Evolutionary conservation across 2,888 invertebrate species (phyloP), one percentile per base, ranked within the genome.

Genomic region (Autographa pulchrina): DNA sequence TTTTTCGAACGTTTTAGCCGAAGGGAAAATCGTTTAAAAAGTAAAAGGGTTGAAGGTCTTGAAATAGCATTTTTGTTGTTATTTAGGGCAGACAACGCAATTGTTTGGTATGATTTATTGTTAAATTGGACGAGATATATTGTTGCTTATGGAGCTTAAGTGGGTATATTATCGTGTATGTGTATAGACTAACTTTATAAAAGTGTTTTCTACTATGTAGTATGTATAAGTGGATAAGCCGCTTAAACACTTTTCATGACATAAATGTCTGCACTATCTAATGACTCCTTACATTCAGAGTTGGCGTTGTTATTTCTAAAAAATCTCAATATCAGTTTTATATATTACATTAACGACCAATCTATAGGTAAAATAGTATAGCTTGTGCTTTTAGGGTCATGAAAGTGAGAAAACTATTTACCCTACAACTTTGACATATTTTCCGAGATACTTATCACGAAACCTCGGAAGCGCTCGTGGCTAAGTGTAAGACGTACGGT

Each of bases 1-100:
- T 75, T 67, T 68, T 60, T 43, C 43, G 8, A 35, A 25, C 58
- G 16, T 52, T 74, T 70, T 64, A 38, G 18, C 8, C 41, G 20
- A 20, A 43, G 48, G 32, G 31, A 25, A 60, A 65, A 54, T 61
- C 60, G 14, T 38, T 68, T 52, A 35, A 35, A 14, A 2, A 56
- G 32, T 5, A 16, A 54, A 63, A 66, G 35, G 18, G 32, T 38
- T 32, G 35, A 25, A 11, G 25, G 58, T 48, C 48, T 48, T 48
- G 48, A 48, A 48, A 48, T 48, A 48, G 48, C 16, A 48, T 48
- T 48, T 48, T 48, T n/a, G 48, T 48, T 48, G 48, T 48, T 48
- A 48, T 48, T 48, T 48, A 48, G 48, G 48, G 48, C 48, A n/a
- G 48, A n/a, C 48, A 43, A 43, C 5, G 48, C n/a, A 48, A 48